Base-by-base conservation (phyloP, 2,113 vertebrate species). In the Scopus umbretta region DNA sequence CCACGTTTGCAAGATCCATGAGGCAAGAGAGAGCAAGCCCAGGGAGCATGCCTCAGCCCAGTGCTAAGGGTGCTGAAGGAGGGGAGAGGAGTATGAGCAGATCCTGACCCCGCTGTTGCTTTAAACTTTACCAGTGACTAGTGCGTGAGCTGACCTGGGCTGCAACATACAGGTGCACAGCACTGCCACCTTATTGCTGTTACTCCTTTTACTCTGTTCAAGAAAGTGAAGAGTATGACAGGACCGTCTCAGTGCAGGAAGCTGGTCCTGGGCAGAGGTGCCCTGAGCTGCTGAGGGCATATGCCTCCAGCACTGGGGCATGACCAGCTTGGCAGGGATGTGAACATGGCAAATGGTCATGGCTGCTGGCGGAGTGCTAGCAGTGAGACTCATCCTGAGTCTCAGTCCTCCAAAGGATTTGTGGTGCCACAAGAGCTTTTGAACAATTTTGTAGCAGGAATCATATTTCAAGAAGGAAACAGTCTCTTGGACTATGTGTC, bases 361-460 rank as follows among this genome's bases (percentile, higher is more conserved):
- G 2, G 47, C 1, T 6, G 27, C 30, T 1, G 0, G 25, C 2
- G 6, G 34, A 30, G 19, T 65, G 14, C n/a, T 72, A 27, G 17
- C 8, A 3, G 14, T 8, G 26, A 86, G 66, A 5, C 14, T 36
- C 10, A 32, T 29, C 23, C 30, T 7, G 9, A 43, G 6, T 29
- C 38, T 82, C 40, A 29, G 53, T 17, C 25, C 75, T 86, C 42
- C 63, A 47, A 50, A 50, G 1, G 1, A 27, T 53, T 80, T 66
- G 27, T 40, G 47, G 4, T 50, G n/a, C 26, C 0, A 0, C 6
- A 8, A 56, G 49, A 68, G 11, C 25, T 88, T 83, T 73, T 66
- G 26, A 82, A 78, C 7, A 2, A 38, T n/a, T 42, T 78, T 63
- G 32, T 63, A 50, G 9, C 17, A 67, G 11, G 11, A n/a, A 30